Evolutionary conservation across 2,888 invertebrate genomes (phyloP).

Genomic region (Sphecodes monilicornis): DNA sequence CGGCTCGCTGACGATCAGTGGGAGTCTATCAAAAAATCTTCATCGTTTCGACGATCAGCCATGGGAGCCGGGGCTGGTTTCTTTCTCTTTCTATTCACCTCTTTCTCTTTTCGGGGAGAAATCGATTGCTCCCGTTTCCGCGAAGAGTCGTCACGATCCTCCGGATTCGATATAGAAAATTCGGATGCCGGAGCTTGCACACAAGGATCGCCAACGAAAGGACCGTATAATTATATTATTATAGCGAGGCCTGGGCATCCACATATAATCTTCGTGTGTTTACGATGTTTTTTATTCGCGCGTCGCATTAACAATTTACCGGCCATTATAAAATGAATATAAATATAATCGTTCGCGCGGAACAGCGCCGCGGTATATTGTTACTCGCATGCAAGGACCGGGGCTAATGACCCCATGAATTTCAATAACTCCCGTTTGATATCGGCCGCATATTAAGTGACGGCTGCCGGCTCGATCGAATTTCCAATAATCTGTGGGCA

Average conservation of each 20-base stretch:
- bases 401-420: slow-evolving; percentile 49
- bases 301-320: slow-evolving; percentile 55
- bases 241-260: slow-evolving; percentile 10
- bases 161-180: slow-evolving; percentile 43
- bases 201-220: slow-evolving; percentile 30
- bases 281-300: slow-evolving; percentile 34
- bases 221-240: slow-evolving; percentile 59
- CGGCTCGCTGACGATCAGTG: neutral
- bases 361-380: slow-evolving; percentile 39
- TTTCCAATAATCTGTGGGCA: slow-evolving; percentile 37
- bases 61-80: slow-evolving; percentile 1
- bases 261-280: slow-evolving; percentile 49
- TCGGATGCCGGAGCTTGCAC: slow-evolving; percentile 22
- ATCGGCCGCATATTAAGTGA: slow-evolving; percentile 38
- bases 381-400: slow-evolving; percentile 50
- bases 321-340: slow-evolving; percentile 59
- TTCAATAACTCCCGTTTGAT: slow-evolving; percentile 44
- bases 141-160: slow-evolving; percentile 43
- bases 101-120: neutral
- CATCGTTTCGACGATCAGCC: neutral
- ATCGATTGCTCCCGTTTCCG: slow-evolving; percentile 20
- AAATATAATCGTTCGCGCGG: slow-evolving; percentile 41
- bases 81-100: neutral
- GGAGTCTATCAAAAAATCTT: slow-evolving; percentile 10
- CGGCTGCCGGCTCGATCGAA: slow-evolving; percentile 22